Evolutionary conservation across 2,797 vertebrate genomes (phyloP).

Genomic region (Apodemus agrarius): DNA sequence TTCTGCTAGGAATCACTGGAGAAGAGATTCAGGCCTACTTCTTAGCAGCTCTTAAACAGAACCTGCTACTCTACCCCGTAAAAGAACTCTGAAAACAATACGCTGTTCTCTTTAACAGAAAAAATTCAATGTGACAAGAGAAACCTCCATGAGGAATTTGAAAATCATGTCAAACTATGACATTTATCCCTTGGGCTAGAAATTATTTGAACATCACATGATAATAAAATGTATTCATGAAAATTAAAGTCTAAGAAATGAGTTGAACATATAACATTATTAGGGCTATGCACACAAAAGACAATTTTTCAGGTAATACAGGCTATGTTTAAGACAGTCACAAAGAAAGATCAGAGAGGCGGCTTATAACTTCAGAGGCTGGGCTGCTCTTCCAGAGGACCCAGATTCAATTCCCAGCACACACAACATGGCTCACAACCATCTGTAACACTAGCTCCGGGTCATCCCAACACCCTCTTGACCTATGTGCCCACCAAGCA

Average conservation of each 20-base stretch:
- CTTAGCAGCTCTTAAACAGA: too few relatives aligned
- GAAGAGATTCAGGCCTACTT: too few relatives aligned
- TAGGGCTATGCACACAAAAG: neutral
- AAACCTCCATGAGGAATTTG: neutral
- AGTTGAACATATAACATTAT: neutral
- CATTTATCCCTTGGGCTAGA: neutral
- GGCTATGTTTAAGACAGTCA: constrained; percentile 12
- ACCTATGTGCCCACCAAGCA: neutral
- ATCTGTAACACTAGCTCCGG: neutral
- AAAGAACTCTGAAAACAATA: too few relatives aligned
- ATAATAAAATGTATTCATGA: neutral
- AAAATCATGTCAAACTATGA: neutral
- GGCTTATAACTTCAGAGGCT: rapidly evolving
- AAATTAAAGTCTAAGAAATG: constrained; percentile 23
- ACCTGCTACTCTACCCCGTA: too few relatives aligned
- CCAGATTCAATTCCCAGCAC: neutral
- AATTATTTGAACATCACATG: constrained; percentile 26
- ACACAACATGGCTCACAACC: neutral
- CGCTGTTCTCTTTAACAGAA: too few relatives aligned
- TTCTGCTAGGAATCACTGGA: too few relatives aligned
- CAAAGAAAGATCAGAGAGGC: neutral
- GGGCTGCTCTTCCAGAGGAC: neutral
- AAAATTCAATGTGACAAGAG: neutral
- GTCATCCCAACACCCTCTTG: neutral
- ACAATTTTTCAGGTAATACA: neutral